These are phyloP conservation scores for Dinomys branickii DNA, from an alignment of 2,113 vertebrate species.

Conservation along the genomic window DNA sequence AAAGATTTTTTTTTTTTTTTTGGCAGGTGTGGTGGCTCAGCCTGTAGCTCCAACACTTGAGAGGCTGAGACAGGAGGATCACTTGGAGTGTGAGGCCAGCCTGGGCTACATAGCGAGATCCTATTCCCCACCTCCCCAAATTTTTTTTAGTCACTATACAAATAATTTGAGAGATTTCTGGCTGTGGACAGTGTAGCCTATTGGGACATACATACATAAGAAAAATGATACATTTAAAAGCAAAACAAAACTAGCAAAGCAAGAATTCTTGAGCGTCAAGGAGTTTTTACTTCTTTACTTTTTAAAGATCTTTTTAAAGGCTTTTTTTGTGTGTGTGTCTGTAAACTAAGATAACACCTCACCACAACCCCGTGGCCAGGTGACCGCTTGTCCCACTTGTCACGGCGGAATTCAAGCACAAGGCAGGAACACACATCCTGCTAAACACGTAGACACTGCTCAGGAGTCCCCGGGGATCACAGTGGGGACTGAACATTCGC, in stretches of 20 bases:
- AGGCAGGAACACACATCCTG: background rate
- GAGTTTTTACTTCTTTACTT: background rate
- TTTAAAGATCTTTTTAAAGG: background rate
- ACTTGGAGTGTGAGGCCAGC: background rate
- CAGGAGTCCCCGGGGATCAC: background rate
- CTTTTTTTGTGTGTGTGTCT: background rate
- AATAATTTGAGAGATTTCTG: background rate
- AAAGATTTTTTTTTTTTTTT: constrained; percentile 1
- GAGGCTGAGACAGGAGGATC: background rate
- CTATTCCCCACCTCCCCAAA: background rate
- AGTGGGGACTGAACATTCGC: background rate
- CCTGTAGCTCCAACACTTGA: background rate
- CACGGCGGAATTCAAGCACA: constrained; percentile 29
- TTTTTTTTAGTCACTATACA: background rate
- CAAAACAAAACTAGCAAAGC: constrained; percentile 34
- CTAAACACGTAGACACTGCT: background rate
- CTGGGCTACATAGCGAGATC: background rate
- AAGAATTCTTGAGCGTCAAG: background rate
- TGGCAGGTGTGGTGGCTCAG: background rate
- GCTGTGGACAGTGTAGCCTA: background rate
- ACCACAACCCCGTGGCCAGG: background rate
- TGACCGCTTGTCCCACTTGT: background rate
- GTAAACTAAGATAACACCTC: background rate
- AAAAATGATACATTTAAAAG: background rate
- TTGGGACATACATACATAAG: background rate